phyloP scores from a whole-genome alignment of 1,140 invertebrate species.

The Branchinecta lindahli region DNA sequence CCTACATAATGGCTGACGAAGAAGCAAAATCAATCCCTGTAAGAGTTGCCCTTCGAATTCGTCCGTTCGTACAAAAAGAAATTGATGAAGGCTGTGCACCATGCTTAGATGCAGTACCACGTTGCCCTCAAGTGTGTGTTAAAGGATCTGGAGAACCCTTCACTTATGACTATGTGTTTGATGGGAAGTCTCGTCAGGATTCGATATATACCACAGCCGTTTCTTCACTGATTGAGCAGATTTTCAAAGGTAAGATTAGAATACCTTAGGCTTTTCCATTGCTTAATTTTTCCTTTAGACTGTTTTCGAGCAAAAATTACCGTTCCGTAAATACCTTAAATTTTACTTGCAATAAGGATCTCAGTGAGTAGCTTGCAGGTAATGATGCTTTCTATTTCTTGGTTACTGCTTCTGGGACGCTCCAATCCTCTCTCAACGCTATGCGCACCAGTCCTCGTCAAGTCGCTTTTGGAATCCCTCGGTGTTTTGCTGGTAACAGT shows the following conservation, averaged over 20 bases:
- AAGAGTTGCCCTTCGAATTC: slow-evolving; percentile 47
- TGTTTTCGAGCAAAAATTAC: too few species aligned
- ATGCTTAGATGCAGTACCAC: slow-evolving; percentile 43
- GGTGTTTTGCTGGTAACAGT: too few species aligned
- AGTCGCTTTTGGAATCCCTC: too few species aligned
- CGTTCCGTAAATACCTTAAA: too few species aligned
- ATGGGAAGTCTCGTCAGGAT: slow-evolving; percentile 47
- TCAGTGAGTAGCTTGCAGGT: too few species aligned
- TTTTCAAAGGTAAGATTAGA: slow-evolving; percentile 52
- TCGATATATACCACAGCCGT: slow-evolving; percentile 62
- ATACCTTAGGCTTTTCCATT: too few species aligned
- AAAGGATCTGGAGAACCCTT: slow-evolving; percentile 54
- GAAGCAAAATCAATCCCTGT: background rate
- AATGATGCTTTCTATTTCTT: too few species aligned
- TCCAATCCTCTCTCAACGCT: too few species aligned
- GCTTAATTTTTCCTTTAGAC: too few species aligned
- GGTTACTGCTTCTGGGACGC: too few species aligned
- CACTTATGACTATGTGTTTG: slow-evolving; percentile 76
- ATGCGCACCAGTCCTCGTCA: too few species aligned
- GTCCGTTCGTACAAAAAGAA: slow-evolving; percentile 58
- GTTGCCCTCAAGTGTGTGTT: slow-evolving; percentile 51
- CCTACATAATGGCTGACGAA: background rate
- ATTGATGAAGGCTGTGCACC: slow-evolving; percentile 46
- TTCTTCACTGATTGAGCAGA: slow-evolving; percentile 49
- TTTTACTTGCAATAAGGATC: too few species aligned